Evolutionary conservation across 2,113 vertebrate species (phyloP).

Genomic region (Bos javanicus): DNA sequence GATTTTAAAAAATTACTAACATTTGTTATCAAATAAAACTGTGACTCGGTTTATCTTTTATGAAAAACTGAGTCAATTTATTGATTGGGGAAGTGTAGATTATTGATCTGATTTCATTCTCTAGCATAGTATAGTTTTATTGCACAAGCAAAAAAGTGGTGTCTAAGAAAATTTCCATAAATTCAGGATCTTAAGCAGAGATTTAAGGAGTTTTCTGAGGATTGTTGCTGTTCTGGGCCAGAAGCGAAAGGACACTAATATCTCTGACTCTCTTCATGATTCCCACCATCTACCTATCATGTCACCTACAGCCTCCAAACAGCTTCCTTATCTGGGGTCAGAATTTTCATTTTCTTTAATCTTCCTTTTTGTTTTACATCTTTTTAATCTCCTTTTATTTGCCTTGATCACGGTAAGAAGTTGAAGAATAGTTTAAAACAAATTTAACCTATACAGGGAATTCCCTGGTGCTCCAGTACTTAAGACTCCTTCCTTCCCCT

Average conservation of each 20-base stretch:
- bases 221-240: background rate
- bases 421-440: background rate
- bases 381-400: background rate
- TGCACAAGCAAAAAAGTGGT: background rate
- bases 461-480: background rate
- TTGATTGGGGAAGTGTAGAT: background rate
- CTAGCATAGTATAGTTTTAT: background rate
- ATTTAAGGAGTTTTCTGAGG: background rate
- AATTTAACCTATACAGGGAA: background rate
- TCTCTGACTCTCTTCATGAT: background rate
- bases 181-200: background rate
- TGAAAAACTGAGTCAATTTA: background rate
- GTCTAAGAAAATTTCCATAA: background rate
- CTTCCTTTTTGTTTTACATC: background rate
- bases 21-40: background rate
- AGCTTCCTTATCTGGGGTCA: background rate
- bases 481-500: background rate
- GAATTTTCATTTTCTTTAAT: background rate
- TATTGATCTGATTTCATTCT: background rate
- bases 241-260: background rate
- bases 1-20: background rate
- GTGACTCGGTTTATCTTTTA: background rate
- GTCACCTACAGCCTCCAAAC: rapidly evolving
- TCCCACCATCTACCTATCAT: background rate
- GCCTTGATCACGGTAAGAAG: background rate